Percentiles rank a stretch among this genome's conserved stretches.
Conservation (phyloP, 2,888 invertebrate species). For the Lepeophtheirus nordmannii region DNA sequence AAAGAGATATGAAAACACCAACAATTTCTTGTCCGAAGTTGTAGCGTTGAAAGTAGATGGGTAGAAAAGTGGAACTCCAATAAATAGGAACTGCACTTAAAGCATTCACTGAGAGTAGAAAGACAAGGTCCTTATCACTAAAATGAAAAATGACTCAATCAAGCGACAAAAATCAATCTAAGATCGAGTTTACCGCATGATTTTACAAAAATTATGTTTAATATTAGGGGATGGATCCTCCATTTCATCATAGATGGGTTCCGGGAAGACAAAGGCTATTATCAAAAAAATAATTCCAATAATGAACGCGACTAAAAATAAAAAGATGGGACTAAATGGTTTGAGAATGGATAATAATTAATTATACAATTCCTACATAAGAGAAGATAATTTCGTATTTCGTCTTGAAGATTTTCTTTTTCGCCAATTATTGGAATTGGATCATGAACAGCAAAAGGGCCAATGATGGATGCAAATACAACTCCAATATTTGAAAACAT, state of each 20-base stretch:
- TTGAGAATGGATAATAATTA: background rate
- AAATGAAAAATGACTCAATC: background rate
- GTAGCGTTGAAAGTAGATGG: background rate
- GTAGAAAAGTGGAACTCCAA: slow-evolving; percentile 1
- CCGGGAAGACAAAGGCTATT: background rate
- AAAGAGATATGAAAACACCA: background rate
- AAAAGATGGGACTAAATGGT: background rate
- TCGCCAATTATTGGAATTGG: background rate
- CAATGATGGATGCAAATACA: background rate
- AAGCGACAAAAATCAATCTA: background rate
- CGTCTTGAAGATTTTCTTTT: background rate
- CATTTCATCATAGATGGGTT: background rate
- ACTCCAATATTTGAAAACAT: background rate
- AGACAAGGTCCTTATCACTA: background rate
- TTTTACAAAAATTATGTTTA: background rate
- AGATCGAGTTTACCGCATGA: background rate
- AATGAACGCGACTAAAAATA: background rate
- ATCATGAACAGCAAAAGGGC: background rate
- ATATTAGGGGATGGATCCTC: background rate
- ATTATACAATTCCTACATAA: background rate
- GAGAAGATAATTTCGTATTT: background rate
- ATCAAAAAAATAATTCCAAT: background rate
- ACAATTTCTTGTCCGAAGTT: background rate
- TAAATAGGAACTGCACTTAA: background rate
- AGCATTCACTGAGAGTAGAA: background rate